phyloP scores from a whole-genome alignment of 23 tunicate genomes.

The Phallusia fumigata region DNA sequence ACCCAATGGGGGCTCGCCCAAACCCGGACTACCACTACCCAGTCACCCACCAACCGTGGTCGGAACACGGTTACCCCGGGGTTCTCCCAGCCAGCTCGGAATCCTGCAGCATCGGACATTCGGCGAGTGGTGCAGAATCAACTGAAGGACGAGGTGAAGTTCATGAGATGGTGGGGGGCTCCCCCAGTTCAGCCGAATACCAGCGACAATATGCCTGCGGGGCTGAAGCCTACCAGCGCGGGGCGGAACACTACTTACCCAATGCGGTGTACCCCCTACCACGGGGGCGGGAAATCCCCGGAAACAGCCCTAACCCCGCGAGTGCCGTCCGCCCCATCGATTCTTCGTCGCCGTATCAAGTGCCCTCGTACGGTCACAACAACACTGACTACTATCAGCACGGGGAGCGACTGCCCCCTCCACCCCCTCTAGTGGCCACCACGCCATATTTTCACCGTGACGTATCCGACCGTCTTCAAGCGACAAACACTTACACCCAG shows the following conservation, averaged over 20 bases:
- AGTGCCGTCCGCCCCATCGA: neutral
- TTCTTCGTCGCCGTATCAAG: neutral
- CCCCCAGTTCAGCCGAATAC: constrained; percentile 1
- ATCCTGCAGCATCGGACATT: constrained; percentile 5
- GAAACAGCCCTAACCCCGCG: neutral
- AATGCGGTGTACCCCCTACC: neutral
- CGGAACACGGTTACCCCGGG: neutral
- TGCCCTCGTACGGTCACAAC: neutral
- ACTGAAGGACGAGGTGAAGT: constrained; percentile 2
- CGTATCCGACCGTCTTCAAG: neutral
- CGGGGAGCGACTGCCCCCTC: constrained; percentile 10
- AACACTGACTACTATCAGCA: constrained; percentile 1
- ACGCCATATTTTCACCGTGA: neutral
- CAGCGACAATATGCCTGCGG: constrained; percentile 19
- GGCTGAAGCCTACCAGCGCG: neutral
- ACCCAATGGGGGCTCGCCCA: neutral
- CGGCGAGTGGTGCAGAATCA: neutral
- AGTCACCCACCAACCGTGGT: neutral
- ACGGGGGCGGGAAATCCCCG: neutral
- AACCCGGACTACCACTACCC: neutral
- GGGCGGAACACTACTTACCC: constrained; percentile 10
- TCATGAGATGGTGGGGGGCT: neutral
- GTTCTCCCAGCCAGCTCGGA: constrained; percentile 1
- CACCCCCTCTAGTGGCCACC: neutral
- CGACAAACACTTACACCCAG: constrained; percentile 5